A percentile compares a stretch with the other conserved stretches of the same genome.
These are phyloP conservation scores for Synergus itoensis DNA, from an alignment of 2,888 invertebrate species.

Conservation along the genomic window DNA sequence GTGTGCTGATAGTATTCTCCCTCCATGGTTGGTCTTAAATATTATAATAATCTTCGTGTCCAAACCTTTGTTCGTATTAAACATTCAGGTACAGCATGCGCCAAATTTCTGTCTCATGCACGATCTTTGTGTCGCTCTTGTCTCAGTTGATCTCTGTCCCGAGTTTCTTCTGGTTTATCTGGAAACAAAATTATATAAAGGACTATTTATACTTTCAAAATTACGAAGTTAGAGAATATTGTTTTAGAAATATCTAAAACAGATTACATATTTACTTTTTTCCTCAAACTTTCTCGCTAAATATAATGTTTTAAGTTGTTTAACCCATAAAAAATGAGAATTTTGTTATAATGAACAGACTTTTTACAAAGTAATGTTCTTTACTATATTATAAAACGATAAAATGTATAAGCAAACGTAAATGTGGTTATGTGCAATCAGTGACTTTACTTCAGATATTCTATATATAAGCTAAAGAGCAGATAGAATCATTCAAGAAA, in stretches of 20 bases:
- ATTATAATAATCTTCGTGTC: constrained; percentile 98
- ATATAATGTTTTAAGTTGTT: neutral
- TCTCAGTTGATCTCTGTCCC: constrained; percentile 91
- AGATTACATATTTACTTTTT: no score
- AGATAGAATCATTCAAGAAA: neutral
- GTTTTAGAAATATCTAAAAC: constrained; percentile 64
- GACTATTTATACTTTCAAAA: no score
- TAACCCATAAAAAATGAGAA: neutral
- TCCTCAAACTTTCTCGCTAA: neutral
- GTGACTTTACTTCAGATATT: no score
- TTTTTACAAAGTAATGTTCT: neutral
- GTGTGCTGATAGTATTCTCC: constrained; percentile 90
- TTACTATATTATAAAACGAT: neutral
- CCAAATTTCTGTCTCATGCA: constrained; percentile 94
- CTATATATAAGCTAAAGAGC: neutral
- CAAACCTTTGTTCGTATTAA: constrained; percentile 96
- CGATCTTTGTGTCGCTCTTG: constrained; percentile 94
- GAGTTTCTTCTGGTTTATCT: constrained; percentile 84
- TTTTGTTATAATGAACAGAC: neutral
- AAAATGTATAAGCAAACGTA: no score
- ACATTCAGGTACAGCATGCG: constrained; percentile 96
- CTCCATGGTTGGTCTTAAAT: constrained; percentile 99
- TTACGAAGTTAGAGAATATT: no score
- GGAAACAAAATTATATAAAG: constrained; percentile 38
- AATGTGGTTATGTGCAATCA: neutral